Conservation (phyloP, 2,888 invertebrate species). For the Ptilodon capucinus region DNA sequence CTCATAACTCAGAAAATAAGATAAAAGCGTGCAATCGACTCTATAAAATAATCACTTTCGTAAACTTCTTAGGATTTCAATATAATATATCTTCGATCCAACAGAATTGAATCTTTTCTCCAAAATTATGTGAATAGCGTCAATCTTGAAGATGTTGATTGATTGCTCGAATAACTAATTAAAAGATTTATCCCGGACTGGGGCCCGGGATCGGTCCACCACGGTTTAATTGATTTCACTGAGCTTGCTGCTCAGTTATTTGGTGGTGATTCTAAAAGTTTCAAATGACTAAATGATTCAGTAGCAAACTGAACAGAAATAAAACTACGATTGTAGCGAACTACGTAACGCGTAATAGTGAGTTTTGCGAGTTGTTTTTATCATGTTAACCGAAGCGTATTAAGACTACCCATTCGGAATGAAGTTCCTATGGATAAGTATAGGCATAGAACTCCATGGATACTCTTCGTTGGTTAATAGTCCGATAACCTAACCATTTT, state of each 20-base stretch:
- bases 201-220: constrained; percentile 52
- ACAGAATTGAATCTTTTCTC: constrained; percentile 42
- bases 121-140: constrained; percentile 46
- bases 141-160: constrained; percentile 49
- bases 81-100: constrained; percentile 22
- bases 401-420: too few species aligned
- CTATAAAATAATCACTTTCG: not conserved
- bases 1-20: too few species aligned
- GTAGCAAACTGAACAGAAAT: not conserved
- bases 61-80: not conserved
- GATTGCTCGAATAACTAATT: constrained; percentile 66
- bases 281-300: constrained; percentile 5
- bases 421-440: too few species aligned
- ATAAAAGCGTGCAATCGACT: too few species aligned
- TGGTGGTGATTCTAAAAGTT: constrained; percentile 55
- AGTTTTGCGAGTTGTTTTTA: too few species aligned
- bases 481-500: too few species aligned
- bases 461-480: too few species aligned
- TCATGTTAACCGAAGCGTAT: too few species aligned
- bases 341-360: not conserved
- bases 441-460: too few species aligned
- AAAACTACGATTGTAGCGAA: not conserved
- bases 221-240: constrained; percentile 75
- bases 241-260: constrained; percentile 50
- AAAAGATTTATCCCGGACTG: constrained; percentile 57